phyloP scores from a whole-genome alignment of 92 coral and sea anemone species.

The Porites rus region DNA sequence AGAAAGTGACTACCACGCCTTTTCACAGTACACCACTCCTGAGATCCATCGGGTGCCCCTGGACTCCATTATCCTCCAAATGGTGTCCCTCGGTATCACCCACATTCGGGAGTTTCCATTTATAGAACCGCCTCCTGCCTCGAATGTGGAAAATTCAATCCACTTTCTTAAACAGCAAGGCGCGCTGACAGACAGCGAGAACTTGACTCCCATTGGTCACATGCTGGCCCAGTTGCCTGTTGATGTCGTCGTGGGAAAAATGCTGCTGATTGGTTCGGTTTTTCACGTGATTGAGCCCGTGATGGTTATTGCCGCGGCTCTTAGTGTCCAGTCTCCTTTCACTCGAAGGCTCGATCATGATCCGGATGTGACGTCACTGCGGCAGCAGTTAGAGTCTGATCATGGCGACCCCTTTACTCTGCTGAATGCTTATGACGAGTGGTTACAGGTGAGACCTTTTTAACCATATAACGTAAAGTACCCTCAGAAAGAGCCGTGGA shows the following conservation, averaged over 20 bases:
- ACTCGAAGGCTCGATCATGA: constrained; percentile 95
- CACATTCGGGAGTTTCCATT: constrained; percentile 91
- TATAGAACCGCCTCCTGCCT: constrained; percentile 95
- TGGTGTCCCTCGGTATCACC: constrained; percentile 94
- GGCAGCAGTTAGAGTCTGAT: constrained; percentile 93
- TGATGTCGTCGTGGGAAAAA: constrained; percentile 98
- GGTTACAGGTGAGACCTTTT: constrained; percentile 77
- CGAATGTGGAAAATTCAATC: constrained; percentile 94
- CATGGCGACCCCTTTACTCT: constrained; percentile 99
- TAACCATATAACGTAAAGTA: not conserved
- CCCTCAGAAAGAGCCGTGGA: too few species aligned
- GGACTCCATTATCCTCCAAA: constrained; percentile 91
- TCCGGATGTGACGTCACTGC: constrained; percentile 93
- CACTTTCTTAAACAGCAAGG: constrained; percentile 93
- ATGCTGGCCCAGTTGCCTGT: constrained; percentile 96
- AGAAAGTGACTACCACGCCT: constrained; percentile 95
- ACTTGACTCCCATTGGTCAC: constrained; percentile 90
- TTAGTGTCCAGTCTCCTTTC: constrained; percentile 99
- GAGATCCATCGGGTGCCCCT: constrained; percentile 97
- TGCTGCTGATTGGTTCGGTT: constrained; percentile 97
- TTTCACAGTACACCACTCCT: constrained; percentile 97
- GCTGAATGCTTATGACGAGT: constrained; percentile 95
- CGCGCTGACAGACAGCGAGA: constrained; percentile 83
- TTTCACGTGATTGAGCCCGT: constrained; percentile 98
- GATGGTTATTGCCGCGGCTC: constrained; percentile 94